Conservation (phyloP, 2,113 vertebrate species). For the Lycaon pictus region DNA sequence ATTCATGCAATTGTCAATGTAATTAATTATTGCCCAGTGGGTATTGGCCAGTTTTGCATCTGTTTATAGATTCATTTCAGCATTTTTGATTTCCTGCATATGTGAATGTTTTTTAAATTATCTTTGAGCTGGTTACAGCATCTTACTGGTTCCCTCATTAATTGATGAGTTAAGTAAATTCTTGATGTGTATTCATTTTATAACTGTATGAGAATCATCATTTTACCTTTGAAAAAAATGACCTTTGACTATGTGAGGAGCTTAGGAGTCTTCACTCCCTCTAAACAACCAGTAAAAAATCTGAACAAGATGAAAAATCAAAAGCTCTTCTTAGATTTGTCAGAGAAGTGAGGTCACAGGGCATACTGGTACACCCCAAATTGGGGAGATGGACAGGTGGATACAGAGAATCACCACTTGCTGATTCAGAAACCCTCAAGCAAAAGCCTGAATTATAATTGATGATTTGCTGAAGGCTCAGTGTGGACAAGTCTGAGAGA, state of each 20-base stretch:
- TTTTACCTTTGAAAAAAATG: neutral
- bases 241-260: neutral
- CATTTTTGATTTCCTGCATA: neutral
- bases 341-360: neutral
- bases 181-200: neutral
- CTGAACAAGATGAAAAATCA: neutral
- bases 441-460: neutral
- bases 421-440: neutral
- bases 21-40: neutral
- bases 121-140: neutral
- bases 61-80: conserved; percentile 20
- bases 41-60: neutral
- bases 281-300: neutral
- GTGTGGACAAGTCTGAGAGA: neutral
- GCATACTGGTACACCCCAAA: neutral
- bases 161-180: neutral
- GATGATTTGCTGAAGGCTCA: neutral
- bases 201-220: neutral
- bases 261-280: neutral
- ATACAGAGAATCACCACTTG: neutral
- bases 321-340: neutral
- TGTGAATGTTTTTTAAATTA: neutral
- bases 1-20: neutral
- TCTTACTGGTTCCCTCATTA: neutral
- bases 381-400: neutral